Conservation (phyloP, 2,888 invertebrate species). For the Macaria notata region DNA sequence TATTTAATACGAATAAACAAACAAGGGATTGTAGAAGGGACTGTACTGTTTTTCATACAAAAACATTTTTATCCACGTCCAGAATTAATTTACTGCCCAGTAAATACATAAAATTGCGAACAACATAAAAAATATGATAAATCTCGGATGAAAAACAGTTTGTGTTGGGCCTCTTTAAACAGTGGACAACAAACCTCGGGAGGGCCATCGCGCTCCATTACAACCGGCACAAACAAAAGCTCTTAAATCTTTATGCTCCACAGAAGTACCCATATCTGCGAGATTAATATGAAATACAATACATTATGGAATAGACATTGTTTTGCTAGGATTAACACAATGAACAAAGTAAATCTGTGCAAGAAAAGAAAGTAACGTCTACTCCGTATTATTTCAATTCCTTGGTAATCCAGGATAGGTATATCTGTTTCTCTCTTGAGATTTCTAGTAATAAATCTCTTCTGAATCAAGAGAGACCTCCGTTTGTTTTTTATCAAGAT, state of each 20-base stretch:
- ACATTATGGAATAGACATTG: too few relatives aligned
- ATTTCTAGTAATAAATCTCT: slow-evolving; percentile 67
- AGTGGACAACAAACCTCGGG: slow-evolving; percentile 18
- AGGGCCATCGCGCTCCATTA: slow-evolving; percentile 20
- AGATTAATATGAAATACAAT: too few relatives aligned
- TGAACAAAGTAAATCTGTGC: too few relatives aligned
- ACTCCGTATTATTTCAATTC: too few relatives aligned
- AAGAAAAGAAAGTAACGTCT: too few relatives aligned
- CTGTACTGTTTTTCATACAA: background rate
- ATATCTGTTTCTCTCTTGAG: slow-evolving; percentile 59
- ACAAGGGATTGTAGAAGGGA: too few relatives aligned
- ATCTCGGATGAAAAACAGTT: too few relatives aligned
- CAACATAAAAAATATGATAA: too few relatives aligned
- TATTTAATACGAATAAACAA: too few relatives aligned
- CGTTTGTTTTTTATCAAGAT: slow-evolving; percentile 67
- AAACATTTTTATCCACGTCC: background rate
- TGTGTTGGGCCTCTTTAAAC: slow-evolving; percentile 8
- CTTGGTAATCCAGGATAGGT: slow-evolving; percentile 28
- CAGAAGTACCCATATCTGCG: slow-evolving; percentile 34
- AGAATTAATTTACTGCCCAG: too few relatives aligned
- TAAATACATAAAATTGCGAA: too few relatives aligned
- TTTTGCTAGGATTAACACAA: too few relatives aligned
- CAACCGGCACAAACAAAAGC: slow-evolving; percentile 27
- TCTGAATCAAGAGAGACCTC: slow-evolving; percentile 58
- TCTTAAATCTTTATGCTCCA: slow-evolving; percentile 51